Percentiles rank a stretch among this genome's conserved stretches.
phyloP scores from a whole-genome alignment of 2,797 vertebrate species.

The Urosaurus nigricauda region DNA sequence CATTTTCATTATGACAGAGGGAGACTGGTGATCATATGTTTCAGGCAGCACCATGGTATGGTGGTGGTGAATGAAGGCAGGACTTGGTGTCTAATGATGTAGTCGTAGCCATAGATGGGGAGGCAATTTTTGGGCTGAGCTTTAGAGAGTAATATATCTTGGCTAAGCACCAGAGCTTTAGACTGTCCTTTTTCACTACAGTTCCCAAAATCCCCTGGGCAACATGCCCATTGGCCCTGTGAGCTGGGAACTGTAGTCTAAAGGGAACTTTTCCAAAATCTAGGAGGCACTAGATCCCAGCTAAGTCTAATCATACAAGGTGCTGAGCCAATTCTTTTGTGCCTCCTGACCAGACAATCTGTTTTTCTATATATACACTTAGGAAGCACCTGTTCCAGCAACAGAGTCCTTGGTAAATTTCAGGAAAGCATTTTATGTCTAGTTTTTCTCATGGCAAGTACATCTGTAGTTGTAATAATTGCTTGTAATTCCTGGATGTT shows the following conservation, averaged over 20 bases:
- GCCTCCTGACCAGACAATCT: not conserved
- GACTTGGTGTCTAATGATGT: not conserved
- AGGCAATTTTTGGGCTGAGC: not conserved
- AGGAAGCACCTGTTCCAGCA: not conserved
- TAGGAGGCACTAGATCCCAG: not conserved
- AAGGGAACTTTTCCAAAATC: not conserved
- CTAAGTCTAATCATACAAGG: not conserved
- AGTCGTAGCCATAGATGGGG: no score
- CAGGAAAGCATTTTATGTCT: not conserved
- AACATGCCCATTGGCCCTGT: no score
- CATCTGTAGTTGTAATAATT: conserved; percentile 39
- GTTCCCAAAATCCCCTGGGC: no score
- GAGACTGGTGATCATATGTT: not conserved
- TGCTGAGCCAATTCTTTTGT: not conserved
- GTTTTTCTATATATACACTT: not conserved
- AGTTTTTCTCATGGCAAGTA: conserved; percentile 18
- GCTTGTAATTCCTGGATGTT: conserved; percentile 50
- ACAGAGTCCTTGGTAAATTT: conserved; percentile 1
- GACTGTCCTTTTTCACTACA: no score
- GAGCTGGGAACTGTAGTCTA: not conserved
- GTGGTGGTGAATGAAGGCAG: not conserved
- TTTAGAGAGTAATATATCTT: not conserved
- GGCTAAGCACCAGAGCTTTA: not conserved
- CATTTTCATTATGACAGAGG: not conserved
- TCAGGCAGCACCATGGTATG: no score